phyloP scores from a whole-genome alignment of 2,888 invertebrate species.

The Cosmopolites sordidus region DNA sequence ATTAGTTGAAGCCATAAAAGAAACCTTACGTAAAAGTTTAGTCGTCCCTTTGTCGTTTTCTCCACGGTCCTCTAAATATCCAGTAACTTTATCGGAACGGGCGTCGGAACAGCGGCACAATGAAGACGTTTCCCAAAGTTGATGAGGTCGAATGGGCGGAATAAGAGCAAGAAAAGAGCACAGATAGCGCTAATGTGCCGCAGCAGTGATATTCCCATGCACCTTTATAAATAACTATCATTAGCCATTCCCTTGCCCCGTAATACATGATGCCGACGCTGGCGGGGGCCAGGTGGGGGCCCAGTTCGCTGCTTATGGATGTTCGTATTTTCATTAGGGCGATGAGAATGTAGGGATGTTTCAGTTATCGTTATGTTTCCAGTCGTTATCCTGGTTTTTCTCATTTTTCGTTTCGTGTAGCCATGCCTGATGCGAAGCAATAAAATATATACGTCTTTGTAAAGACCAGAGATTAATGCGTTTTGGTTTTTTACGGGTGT shows the following conservation, averaged over 20 bases:
- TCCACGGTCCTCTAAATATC: too few relatives aligned
- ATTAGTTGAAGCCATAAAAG: too few relatives aligned
- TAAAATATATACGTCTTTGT: too few relatives aligned
- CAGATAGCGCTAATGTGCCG: constrained; percentile 45
- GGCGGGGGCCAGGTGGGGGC: too few relatives aligned
- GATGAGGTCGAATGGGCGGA: constrained; percentile 36
- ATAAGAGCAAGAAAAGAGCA: constrained; percentile 33
- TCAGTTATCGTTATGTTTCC: too few relatives aligned
- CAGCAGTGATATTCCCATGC: constrained; percentile 45
- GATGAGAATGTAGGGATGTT: neutral
- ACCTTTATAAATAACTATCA: constrained; percentile 48
- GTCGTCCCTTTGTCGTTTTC: too few relatives aligned
- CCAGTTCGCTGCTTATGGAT: constrained; percentile 10
- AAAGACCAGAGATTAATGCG: too few relatives aligned
- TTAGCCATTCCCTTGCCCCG: constrained; percentile 38
- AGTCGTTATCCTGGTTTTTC: too few relatives aligned
- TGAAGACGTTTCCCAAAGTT: constrained; percentile 38
- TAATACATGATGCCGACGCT: neutral
- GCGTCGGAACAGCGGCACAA: constrained; percentile 18
- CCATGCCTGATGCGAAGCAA: too few relatives aligned
- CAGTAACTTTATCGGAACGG: neutral
- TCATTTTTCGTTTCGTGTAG: too few relatives aligned
- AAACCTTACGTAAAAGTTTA: too few relatives aligned
- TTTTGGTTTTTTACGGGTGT: too few relatives aligned
- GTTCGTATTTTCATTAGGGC: constrained; percentile 25